These are phyloP conservation scores for Carduelis carduelis DNA, from an alignment of 2,797 vertebrate species.

Conservation along the genomic window DNA sequence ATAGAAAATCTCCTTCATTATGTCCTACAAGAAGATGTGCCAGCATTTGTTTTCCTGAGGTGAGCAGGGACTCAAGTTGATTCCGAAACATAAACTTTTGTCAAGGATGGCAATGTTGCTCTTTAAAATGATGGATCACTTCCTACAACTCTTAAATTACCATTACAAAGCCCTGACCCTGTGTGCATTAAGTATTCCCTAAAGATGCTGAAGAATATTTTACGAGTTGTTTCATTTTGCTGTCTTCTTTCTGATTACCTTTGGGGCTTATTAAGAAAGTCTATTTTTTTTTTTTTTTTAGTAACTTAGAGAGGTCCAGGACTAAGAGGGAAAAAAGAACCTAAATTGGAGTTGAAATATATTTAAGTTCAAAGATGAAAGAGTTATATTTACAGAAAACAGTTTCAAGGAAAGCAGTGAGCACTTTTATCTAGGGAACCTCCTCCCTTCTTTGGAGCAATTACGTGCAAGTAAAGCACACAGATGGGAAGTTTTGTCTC, in stretches of 20 bases:
- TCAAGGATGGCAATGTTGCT: conserved; percentile 72
- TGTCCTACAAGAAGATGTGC: conserved; percentile 47
- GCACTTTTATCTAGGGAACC: conserved; percentile 65
- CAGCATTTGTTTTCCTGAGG: conserved; percentile 59
- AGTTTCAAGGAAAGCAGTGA: conserved; percentile 68
- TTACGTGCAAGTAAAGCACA: conserved; percentile 11
- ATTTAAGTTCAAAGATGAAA: conserved; percentile 79
- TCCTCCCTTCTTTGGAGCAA: conserved; percentile 47
- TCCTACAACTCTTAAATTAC: conserved; percentile 82
- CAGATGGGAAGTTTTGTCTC: conserved; percentile 46
- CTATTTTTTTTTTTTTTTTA: conserved; percentile 34
- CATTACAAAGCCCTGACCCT: conserved; percentile 83
- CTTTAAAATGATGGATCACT: conserved; percentile 81
- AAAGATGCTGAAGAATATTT: conserved; percentile 75
- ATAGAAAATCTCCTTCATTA: conserved; percentile 49
- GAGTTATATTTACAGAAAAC: conserved; percentile 75
- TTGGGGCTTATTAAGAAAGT: conserved; percentile 62
- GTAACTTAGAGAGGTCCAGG: conserved; percentile 51
- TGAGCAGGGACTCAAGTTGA: conserved; percentile 46
- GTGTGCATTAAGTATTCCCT: conserved; percentile 79
- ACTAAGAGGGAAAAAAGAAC: conserved; percentile 60
- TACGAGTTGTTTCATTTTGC: conserved; percentile 80
- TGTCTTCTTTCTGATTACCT: conserved; percentile 76
- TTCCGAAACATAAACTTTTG: conserved; percentile 75
- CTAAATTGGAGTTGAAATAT: conserved; percentile 68